These are phyloP conservation scores for Peromyscus attwateri DNA, from an alignment of 2,797 vertebrate genomes.

Conservation along the genomic window DNA sequence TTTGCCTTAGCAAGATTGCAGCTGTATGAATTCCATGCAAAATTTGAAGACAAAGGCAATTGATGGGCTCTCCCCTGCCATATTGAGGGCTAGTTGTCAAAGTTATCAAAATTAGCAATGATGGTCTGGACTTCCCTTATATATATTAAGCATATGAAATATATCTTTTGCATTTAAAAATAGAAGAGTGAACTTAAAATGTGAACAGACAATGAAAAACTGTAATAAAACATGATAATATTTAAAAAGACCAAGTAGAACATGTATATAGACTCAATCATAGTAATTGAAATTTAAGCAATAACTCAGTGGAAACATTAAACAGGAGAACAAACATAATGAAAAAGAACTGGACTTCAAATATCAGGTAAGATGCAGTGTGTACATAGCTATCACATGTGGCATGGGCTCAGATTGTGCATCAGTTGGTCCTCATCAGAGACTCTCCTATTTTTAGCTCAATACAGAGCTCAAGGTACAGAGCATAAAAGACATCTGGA, in stretches of 20 bases:
- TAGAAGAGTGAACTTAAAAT: not conserved
- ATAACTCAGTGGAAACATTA: not conserved
- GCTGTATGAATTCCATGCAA: not conserved
- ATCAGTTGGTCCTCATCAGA: not conserved
- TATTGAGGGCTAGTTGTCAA: not conserved
- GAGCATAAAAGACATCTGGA: not conserved
- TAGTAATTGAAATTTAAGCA: not conserved
- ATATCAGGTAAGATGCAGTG: not conserved
- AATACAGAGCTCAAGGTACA: not conserved
- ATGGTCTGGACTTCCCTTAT: not conserved
- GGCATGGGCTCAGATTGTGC: not conserved
- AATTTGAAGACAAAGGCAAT: not conserved
- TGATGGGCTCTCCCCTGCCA: not conserved
- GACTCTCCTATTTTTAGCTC: not conserved
- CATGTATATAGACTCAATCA: not conserved
- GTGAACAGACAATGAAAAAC: not conserved
- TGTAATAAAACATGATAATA: not conserved
- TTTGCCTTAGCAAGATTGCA: no score
- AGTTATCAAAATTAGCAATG: not conserved
- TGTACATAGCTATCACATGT: not conserved
- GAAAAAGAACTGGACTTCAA: not conserved
- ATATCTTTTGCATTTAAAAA: not conserved
- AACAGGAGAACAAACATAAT: not conserved
- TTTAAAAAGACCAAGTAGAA: not conserved
- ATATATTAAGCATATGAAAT: not conserved